phyloP scores from a whole-genome alignment of 2,797 vertebrate genomes.

The Periparus ater region DNA sequence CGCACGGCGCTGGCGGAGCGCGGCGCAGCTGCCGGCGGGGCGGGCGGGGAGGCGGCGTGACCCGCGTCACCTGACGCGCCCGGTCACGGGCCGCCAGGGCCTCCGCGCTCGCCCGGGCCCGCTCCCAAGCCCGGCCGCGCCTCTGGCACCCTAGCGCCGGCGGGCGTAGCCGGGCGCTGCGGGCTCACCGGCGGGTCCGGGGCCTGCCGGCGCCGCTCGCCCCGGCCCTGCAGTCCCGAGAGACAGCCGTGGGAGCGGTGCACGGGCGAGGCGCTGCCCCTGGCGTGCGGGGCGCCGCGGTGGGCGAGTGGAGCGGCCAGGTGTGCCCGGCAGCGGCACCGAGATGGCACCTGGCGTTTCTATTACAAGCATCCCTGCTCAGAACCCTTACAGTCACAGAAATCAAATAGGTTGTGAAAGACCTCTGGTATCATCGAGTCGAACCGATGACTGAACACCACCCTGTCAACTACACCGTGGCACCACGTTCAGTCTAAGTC shows the following conservation, averaged over 20 bases:
- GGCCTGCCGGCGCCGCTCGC: background rate
- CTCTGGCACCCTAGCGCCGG: background rate
- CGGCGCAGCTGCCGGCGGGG: background rate
- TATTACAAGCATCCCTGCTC: background rate
- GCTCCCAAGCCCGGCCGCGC: background rate
- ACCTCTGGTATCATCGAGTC: background rate
- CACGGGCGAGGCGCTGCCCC: background rate
- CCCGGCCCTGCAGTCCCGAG: background rate
- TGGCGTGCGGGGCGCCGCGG: background rate
- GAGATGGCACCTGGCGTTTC: background rate
- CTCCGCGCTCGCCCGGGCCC: background rate
- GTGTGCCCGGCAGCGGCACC: background rate
- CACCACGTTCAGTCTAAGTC: background rate
- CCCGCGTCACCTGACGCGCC: conserved; percentile 70
- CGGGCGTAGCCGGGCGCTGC: background rate
- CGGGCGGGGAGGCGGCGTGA: conserved; percentile 61
- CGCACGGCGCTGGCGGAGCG: background rate
- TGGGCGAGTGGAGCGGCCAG: background rate
- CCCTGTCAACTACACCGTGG: background rate
- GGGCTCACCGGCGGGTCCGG: background rate
- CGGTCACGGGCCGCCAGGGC: background rate
- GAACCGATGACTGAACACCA: background rate
- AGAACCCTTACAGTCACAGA: background rate
- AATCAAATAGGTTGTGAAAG: background rate
- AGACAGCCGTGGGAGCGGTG: background rate